A percentile compares a stretch with the other conserved stretches of the same genome.
phyloP scores from a whole-genome alignment of 2,888 invertebrate species.

The Rhagium mordax region DNA sequence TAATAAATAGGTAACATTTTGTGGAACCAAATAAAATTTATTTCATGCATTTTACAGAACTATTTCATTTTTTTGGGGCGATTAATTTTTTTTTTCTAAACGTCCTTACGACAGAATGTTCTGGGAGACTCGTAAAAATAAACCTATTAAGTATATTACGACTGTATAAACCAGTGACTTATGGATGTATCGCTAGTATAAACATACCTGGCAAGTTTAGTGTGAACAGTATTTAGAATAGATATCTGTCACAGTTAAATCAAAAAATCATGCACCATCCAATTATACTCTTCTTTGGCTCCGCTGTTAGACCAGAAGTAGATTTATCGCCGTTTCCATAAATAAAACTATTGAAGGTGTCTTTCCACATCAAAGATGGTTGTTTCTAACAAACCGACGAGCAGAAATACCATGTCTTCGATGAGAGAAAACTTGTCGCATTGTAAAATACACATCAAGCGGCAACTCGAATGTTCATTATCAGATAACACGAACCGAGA shows the following conservation, averaged over 20 bases:
- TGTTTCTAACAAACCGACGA: slow-evolving; percentile 7
- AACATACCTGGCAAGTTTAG: neutral
- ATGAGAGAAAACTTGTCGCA: slow-evolving; percentile 16
- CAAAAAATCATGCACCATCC: neutral
- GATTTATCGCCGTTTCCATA: slow-evolving; percentile 1
- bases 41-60: too few relatives aligned
- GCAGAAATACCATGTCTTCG: slow-evolving; percentile 8
- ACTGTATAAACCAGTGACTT: too few relatives aligned
- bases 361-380: slow-evolving; percentile 18
- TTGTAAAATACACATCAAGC: neutral
- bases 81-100: too few relatives aligned
- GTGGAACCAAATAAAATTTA: too few relatives aligned
- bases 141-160: too few relatives aligned
- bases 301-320: neutral
- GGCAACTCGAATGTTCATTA: neutral
- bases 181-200: too few relatives aligned
- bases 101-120: too few relatives aligned
- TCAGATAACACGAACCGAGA: slow-evolving; percentile 49
- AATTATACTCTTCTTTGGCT: neutral
- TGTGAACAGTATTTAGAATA: neutral
- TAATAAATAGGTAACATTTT: too few relatives aligned
- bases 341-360: slow-evolving; percentile 4
- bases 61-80: too few relatives aligned
- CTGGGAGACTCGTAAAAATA: too few relatives aligned
- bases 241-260: neutral